Conservation (phyloP, 2,113 vertebrate species). For the Leptosomus discolor region DNA sequence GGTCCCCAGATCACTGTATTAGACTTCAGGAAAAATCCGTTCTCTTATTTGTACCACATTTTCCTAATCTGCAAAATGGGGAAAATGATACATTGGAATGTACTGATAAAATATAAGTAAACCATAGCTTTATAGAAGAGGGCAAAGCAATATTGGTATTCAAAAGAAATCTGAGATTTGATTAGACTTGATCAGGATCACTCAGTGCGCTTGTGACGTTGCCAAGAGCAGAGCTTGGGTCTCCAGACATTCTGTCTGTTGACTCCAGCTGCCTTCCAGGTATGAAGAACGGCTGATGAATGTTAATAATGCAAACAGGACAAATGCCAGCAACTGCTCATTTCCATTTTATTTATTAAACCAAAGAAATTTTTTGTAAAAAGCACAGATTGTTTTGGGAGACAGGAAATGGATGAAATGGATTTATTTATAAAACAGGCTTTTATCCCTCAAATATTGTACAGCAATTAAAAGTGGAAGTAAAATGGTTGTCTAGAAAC, state of each 20-base stretch:
- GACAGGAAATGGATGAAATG: not conserved
- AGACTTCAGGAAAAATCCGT: not conserved
- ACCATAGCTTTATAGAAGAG: not conserved
- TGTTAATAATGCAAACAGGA: not conserved
- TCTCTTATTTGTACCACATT: not conserved
- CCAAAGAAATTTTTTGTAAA: not conserved
- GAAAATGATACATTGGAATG: not conserved
- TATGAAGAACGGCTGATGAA: not conserved
- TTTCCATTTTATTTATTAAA: not conserved
- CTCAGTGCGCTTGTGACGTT: not conserved
- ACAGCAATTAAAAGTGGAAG: not conserved
- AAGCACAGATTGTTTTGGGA: not conserved
- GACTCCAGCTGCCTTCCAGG: not conserved
- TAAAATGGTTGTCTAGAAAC: not conserved
- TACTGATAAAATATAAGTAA: not conserved
- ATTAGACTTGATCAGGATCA: not conserved
- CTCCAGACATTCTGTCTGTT: not conserved
- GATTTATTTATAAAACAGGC: not conserved
- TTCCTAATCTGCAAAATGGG: not conserved
- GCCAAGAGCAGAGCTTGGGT: not conserved
- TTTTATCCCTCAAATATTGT: not conserved
- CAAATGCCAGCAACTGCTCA: not conserved
- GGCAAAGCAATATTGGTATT: not conserved
- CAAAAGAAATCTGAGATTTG: not conserved
- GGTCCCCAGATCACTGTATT: not conserved